Conservation (phyloP, 1,140 invertebrate species). For the Aphelinus atriplicis region DNA sequence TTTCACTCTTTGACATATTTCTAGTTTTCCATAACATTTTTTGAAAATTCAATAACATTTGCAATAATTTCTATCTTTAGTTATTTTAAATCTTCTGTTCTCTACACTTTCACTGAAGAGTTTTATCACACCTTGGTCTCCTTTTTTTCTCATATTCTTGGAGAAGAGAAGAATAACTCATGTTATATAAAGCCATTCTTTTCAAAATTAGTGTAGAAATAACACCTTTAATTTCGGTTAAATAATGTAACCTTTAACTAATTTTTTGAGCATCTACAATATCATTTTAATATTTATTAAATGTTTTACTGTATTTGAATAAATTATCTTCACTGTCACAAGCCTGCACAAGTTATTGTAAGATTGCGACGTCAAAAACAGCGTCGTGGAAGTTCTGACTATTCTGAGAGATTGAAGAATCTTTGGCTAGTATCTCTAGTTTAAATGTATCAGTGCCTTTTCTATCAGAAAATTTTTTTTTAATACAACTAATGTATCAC, state of each 20-base stretch:
- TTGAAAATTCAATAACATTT: no score
- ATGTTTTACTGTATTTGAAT: background rate
- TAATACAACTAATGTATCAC: background rate
- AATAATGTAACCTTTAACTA: background rate
- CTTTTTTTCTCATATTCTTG: background rate
- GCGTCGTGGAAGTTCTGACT: background rate
- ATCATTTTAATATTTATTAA: background rate
- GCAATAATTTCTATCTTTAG: no score
- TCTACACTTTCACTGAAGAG: no score
- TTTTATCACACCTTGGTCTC: background rate
- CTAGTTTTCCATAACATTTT: no score
- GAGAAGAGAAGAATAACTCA: background rate
- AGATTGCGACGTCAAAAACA: background rate
- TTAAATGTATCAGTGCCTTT: slow-evolving; percentile 4
- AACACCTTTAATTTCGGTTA: background rate
- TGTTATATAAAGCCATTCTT: background rate
- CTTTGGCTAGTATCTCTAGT: slow-evolving; percentile 3
- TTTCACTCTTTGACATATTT: no score
- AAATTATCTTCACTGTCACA: background rate
- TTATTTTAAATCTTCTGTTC: no score
- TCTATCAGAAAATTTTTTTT: background rate
- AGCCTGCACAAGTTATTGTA: background rate
- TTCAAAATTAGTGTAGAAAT: slow-evolving; percentile 2
- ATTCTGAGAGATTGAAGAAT: background rate
- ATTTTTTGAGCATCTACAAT: background rate